A percentile compares a stretch with the other conserved stretches of the same genome.
Evolutionary conservation across 2,113 vertebrate species (phyloP).

Genomic region (Odontophorus gujanensis): DNA sequence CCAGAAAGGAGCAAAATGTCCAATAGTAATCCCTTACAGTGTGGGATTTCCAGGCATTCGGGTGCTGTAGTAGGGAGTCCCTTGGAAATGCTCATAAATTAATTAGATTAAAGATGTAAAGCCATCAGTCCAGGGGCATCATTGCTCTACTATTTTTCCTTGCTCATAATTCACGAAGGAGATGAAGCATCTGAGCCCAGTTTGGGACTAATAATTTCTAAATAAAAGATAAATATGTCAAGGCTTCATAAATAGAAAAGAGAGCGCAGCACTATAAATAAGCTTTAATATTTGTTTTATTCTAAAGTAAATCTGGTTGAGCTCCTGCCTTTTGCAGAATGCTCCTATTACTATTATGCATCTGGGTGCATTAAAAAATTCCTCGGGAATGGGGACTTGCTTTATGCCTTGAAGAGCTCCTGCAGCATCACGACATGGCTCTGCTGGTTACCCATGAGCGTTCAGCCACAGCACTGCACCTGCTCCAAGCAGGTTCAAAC

Average conservation of each 20-base stretch:
- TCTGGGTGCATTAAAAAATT: neutral
- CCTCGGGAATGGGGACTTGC: neutral
- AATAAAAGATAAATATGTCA: constrained; percentile 32
- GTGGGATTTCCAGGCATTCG: constrained; percentile 3
- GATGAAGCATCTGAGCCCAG: constrained; percentile 5
- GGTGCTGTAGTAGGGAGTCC: neutral
- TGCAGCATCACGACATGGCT: neutral
- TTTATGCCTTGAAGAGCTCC: neutral
- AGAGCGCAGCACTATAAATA: neutral
- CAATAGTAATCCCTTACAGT: neutral
- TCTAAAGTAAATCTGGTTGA: neutral
- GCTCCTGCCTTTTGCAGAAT: constrained; percentile 1
- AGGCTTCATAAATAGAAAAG: neutral
- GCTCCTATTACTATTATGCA: neutral
- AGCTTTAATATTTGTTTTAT: constrained; percentile 6
- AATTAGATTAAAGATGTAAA: constrained; percentile 35
- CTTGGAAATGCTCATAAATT: constrained; percentile 23
- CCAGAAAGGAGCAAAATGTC: neutral
- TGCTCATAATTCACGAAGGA: neutral
- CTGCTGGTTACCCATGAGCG: neutral
- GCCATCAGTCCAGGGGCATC: neutral
- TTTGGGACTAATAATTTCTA: constrained; percentile 47
- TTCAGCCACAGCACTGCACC: neutral
- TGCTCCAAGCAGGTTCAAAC: neutral
- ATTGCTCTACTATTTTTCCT: neutral